phyloP scores from a whole-genome alignment of 2,797 vertebrate species.

The Amphiprion clarkii region DNA sequence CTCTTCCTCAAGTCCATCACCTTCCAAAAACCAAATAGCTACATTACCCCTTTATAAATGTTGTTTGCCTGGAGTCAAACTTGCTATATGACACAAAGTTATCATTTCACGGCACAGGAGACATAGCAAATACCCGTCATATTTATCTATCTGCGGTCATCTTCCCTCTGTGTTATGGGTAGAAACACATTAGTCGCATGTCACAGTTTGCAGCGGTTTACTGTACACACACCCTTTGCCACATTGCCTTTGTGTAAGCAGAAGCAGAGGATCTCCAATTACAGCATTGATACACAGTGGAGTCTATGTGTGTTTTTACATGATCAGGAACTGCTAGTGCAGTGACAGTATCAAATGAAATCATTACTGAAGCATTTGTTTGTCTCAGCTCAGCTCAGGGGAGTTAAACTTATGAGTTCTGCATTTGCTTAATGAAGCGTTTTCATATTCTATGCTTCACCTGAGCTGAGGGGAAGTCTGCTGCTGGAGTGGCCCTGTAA shows the following conservation, averaged over 20 bases:
- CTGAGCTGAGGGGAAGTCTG: slow-evolving; percentile 42
- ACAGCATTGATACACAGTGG: slow-evolving; percentile 1
- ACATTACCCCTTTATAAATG: too few species aligned
- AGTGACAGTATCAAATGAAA: not conserved
- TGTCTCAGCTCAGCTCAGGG: slow-evolving; percentile 7
- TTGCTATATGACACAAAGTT: too few species aligned
- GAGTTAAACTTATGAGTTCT: not conserved
- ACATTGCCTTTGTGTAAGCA: slow-evolving; percentile 15
- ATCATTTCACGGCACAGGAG: not conserved
- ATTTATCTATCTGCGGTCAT: not conserved
- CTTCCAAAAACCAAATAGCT: too few species aligned
- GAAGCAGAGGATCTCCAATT: slow-evolving; percentile 26
- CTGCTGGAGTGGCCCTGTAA: slow-evolving; percentile 34
- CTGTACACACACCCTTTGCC: slow-evolving; percentile 46
- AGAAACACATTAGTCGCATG: slow-evolving; percentile 65
- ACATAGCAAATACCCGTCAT: not conserved
- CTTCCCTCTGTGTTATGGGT: slow-evolving; percentile 53
- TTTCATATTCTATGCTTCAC: slow-evolving; percentile 38
- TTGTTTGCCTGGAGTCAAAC: too few species aligned
- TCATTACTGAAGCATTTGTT: not conserved
- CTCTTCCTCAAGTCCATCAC: too few species aligned
- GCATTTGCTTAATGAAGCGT: slow-evolving; percentile 3
- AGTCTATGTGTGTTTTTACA: not conserved
- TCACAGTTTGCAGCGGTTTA: slow-evolving; percentile 45
- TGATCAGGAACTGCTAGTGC: not conserved